phyloP scores from a whole-genome alignment of 2,113 vertebrate species.

The Rhinichthys klamathensis region DNA sequence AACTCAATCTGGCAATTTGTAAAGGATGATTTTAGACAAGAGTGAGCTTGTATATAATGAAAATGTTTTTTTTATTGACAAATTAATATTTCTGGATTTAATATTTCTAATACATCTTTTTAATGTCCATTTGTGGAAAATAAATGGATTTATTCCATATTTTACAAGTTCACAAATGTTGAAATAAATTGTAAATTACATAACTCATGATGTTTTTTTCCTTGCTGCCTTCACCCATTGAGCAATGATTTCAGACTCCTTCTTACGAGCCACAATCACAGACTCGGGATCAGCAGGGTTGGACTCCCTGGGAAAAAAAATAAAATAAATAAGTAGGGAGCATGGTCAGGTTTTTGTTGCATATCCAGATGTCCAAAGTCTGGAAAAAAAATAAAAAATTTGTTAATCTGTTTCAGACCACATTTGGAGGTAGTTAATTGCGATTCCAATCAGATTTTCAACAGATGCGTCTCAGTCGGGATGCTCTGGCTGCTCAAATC shows the following conservation, averaged over 20 bases:
- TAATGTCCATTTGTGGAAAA: conserved; percentile 25
- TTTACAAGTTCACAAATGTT: conserved; percentile 11
- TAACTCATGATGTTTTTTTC: conserved; percentile 28
- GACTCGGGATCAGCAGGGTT: conserved; percentile 81
- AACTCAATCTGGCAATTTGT: not conserved
- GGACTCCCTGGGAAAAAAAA: conserved; percentile 69
- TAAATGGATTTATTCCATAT: conserved; percentile 12
- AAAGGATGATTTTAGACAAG: not conserved
- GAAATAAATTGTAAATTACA: conserved; percentile 8
- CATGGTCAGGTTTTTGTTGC: not conserved
- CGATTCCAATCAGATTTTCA: no score
- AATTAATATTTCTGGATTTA: conserved; percentile 30
- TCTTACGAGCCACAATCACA: conserved; percentile 73
- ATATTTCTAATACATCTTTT: not conserved
- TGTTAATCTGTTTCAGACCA: no score
- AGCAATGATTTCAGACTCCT: conserved; percentile 77
- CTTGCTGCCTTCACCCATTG: conserved; percentile 80
- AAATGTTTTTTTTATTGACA: conserved; percentile 7
- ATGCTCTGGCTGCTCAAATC: no score
- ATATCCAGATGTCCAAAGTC: no score
- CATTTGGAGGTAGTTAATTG: no score
- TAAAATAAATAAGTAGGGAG: not conserved
- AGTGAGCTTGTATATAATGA: conserved; percentile 25
- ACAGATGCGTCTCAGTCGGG: no score
- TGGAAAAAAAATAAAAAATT: no score